These are phyloP conservation scores for Dryobates pubescens DNA, from an alignment of 2,797 vertebrate species.

Conservation along the genomic window DNA sequence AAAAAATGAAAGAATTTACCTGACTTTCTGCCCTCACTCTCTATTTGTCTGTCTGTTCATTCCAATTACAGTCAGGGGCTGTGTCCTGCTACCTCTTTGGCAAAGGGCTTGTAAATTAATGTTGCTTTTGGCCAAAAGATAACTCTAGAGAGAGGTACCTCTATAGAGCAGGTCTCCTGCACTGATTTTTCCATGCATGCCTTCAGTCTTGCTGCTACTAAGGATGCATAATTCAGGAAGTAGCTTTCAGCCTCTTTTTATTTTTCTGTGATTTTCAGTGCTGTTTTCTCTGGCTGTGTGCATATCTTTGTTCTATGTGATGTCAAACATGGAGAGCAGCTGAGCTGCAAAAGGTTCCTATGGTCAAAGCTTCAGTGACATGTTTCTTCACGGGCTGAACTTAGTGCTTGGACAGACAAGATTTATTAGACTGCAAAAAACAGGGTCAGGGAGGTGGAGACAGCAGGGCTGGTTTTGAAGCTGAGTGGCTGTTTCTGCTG, in stretches of 20 bases:
- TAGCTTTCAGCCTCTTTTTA: background rate
- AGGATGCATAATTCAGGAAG: background rate
- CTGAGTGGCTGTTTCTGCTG: background rate
- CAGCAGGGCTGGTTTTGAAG: background rate
- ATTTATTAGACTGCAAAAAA: background rate
- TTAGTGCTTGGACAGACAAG: background rate
- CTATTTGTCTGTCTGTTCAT: background rate
- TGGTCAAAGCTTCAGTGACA: background rate
- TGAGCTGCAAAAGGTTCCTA: background rate
- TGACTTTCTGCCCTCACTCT: background rate
- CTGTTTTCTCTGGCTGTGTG: background rate
- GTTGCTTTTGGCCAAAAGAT: background rate
- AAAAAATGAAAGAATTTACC: background rate
- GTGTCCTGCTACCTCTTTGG: background rate
- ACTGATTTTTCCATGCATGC: background rate
- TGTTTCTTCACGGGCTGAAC: background rate
- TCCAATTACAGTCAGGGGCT: background rate
- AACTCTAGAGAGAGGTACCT: background rate
- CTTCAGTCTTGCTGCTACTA: background rate
- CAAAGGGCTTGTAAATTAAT: background rate
- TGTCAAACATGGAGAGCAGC: background rate
- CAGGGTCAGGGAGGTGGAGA: rapidly evolving
- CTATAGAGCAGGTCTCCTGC: background rate
- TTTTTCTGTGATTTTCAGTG: background rate
- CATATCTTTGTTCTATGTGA: rapidly evolving